Percentiles rank a stretch among this genome's conserved stretches.
phyloP scores from a whole-genome alignment of 2,113 vertebrate species.

The Naja naja region DNA sequence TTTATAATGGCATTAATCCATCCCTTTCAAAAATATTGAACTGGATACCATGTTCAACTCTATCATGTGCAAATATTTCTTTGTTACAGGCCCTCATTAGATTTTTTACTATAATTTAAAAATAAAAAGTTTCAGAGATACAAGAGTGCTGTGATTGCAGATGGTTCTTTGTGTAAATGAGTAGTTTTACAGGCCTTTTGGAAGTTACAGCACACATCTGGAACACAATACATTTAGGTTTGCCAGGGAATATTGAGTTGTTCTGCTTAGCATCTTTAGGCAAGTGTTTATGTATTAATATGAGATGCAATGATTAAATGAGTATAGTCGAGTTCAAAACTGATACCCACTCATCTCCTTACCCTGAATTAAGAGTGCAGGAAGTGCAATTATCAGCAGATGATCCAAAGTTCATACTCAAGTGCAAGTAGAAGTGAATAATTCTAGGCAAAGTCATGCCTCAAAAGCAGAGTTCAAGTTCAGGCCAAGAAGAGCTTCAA shows the following conservation, averaged over 20 bases:
- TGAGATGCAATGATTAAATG: background rate
- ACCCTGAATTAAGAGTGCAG: background rate
- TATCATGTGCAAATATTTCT: slow-evolving; percentile 47
- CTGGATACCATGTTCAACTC: slow-evolving; percentile 32
- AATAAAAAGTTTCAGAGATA: background rate
- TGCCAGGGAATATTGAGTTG: background rate
- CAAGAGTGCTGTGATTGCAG: background rate
- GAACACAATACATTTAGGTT: background rate
- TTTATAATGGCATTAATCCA: slow-evolving; percentile 65
- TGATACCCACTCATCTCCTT: background rate
- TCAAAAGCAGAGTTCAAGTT: background rate
- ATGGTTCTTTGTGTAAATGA: background rate
- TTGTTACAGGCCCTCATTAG: slow-evolving; percentile 27
- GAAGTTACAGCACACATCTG: background rate
- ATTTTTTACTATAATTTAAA: slow-evolving; percentile 19
- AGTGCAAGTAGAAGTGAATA: background rate
- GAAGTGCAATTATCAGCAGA: background rate
- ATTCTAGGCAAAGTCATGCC: background rate
- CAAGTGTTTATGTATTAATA: background rate
- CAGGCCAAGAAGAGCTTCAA: background rate
- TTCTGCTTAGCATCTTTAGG: background rate
- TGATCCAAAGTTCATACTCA: background rate
- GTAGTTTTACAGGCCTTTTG: slow-evolving; percentile 5
- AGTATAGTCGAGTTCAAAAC: background rate
- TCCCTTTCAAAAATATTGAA: slow-evolving; percentile 66